Evolutionary conservation across 1,140 invertebrate genomes (phyloP).

Genomic region (Bradynema listronoti): DNA sequence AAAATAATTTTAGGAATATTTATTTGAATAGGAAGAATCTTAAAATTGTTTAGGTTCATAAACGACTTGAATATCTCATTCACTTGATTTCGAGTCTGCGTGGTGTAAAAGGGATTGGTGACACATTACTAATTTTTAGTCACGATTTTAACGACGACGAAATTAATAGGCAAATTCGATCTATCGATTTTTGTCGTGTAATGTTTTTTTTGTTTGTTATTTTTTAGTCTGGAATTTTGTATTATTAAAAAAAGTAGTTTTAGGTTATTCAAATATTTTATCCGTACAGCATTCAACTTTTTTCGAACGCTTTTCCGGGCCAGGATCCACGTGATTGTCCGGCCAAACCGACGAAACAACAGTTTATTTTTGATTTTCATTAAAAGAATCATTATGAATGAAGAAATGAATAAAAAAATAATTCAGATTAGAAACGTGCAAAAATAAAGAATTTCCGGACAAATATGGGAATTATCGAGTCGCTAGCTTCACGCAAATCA

Average conservation of each 20-base stretch:
- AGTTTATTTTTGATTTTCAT: slow-evolving; percentile 67
- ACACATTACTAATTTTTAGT: neutral
- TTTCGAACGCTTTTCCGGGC: slow-evolving; percentile 82
- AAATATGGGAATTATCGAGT: slow-evolving; percentile 89
- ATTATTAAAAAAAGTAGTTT: slow-evolving; percentile 66
- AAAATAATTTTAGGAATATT: neutral
- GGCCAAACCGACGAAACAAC: slow-evolving; percentile 75
- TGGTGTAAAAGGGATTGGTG: slow-evolving; percentile 4
- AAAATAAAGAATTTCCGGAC: slow-evolving; percentile 17
- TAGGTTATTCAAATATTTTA: slow-evolving; percentile 88
- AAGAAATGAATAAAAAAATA: slow-evolving; percentile 68
- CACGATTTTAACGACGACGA: slow-evolving; percentile 67
- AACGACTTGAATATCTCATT: slow-evolving; percentile 78
- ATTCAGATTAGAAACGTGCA: neutral
- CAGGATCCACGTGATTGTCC: slow-evolving; percentile 87
- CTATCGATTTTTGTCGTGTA: slow-evolving; percentile 70
- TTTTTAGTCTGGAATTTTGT: too few species aligned
- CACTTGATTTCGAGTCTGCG: slow-evolving; percentile 83
- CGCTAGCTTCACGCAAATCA: slow-evolving; percentile 91
- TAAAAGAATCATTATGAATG: slow-evolving; percentile 11
- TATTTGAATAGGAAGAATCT: neutral
- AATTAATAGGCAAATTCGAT: slow-evolving; percentile 80
- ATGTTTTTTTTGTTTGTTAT: slow-evolving; percentile 32
- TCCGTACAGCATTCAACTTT: slow-evolving; percentile 86
- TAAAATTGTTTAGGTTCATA: slow-evolving; percentile 71